Conservation (phyloP, 1,140 invertebrate species). For the Drosophila nigrodunni region DNA sequence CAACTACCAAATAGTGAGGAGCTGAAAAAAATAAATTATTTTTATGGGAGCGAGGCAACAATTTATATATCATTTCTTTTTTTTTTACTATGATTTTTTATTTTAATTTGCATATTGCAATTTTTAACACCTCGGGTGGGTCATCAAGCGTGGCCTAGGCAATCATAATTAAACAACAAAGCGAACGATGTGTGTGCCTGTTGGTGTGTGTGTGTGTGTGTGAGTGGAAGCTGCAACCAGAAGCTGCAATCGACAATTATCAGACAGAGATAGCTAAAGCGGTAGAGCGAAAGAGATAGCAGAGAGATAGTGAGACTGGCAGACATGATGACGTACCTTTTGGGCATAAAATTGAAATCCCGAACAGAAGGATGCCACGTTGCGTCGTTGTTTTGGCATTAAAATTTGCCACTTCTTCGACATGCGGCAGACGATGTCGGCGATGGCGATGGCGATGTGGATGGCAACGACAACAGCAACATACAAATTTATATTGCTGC, state of each 20-base stretch:
- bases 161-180: slow-evolving; percentile 65
- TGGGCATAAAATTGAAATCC: slow-evolving; percentile 83
- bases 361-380: slow-evolving; percentile 73
- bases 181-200: slow-evolving; percentile 16
- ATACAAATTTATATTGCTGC: slow-evolving; percentile 83
- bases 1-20: slow-evolving; percentile 32
- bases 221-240: slow-evolving; percentile 27
- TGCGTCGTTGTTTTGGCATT: slow-evolving; percentile 67
- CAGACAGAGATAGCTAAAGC: slow-evolving; percentile 36
- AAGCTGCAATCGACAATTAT: slow-evolving; percentile 65
- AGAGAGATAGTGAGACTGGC: slow-evolving; percentile 7
- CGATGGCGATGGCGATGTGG: slow-evolving; percentile 15
- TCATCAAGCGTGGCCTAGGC: slow-evolving; percentile 76
- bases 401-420: slow-evolving; percentile 80
- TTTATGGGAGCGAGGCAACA: slow-evolving; percentile 54
- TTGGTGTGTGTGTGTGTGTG: slow-evolving; percentile 12
- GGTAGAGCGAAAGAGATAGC: neutral
- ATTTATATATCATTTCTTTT: slow-evolving; percentile 7
- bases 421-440: slow-evolving; percentile 31
- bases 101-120: slow-evolving; percentile 81
- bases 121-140: slow-evolving; percentile 82
- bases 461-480: slow-evolving; percentile 76
- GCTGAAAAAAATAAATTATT: slow-evolving; percentile 73
- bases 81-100: slow-evolving; percentile 4
- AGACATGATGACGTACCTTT: slow-evolving; percentile 80